Percentiles rank a stretch among this genome's conserved stretches.
Evolutionary conservation across 2,797 vertebrate genomes (phyloP).

Genomic region (Anguilla marmorata): DNA sequence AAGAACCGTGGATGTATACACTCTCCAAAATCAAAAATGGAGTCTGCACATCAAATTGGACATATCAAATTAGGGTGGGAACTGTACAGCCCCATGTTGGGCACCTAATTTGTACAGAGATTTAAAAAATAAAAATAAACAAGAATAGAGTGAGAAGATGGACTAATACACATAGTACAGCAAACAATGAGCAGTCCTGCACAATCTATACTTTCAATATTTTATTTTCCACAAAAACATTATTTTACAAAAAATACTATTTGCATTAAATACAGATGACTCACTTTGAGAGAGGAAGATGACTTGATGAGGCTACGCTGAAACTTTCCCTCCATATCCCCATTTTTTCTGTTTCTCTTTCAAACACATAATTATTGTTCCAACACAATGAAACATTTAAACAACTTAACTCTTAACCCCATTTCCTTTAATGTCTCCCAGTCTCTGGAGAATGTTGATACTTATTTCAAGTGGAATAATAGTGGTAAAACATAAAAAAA

Average conservation of each 20-base stretch:
- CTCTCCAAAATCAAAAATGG: no score
- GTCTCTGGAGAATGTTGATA: conserved; percentile 52
- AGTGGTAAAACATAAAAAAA: conserved; percentile 57
- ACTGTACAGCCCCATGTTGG: no score
- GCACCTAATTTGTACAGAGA: no score
- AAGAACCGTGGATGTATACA: no score
- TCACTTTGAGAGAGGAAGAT: conserved; percentile 57
- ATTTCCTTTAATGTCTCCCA: conserved; percentile 38
- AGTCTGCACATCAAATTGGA: no score
- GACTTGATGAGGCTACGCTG: conserved; percentile 46
- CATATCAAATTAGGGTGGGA: no score
- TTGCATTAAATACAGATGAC: conserved; percentile 76
- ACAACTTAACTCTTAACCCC: conserved; percentile 29
- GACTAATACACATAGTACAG: not conserved
- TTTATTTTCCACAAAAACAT: conserved; percentile 71
- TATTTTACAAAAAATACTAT: conserved; percentile 74
- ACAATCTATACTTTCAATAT: conserved; percentile 40
- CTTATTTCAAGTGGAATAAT: conserved; percentile 51
- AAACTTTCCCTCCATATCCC: conserved; percentile 32
- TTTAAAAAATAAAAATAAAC: no score
- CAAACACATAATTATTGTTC: conserved; percentile 42
- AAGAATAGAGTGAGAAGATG: no score
- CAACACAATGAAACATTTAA: conserved; percentile 59
- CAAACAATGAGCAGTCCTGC: not conserved
- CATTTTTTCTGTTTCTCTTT: not conserved